These are phyloP conservation scores for Dreissena rostriformis DNA, from an alignment of 1,140 invertebrate genomes.

Conservation along the genomic window DNA sequence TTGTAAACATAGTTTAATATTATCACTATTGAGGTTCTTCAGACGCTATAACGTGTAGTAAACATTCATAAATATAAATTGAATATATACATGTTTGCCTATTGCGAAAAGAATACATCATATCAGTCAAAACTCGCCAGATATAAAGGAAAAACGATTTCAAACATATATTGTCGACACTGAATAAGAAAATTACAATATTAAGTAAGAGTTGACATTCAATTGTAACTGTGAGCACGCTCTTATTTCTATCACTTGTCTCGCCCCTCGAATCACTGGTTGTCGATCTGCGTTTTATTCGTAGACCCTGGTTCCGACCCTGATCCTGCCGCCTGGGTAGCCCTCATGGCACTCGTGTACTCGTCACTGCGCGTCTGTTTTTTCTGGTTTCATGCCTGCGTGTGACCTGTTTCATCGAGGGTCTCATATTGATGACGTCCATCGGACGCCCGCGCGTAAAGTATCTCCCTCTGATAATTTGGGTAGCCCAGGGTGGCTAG, in stretches of 20 bases:
- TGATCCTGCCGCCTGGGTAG: not conserved
- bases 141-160: too few species aligned
- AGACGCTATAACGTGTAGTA: too few species aligned
- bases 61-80: too few species aligned
- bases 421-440: not conserved
- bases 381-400: not conserved
- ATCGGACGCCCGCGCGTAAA: not conserved
- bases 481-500: not conserved
- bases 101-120: too few species aligned
- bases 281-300: not conserved
- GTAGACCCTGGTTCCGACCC: not conserved
- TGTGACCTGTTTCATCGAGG: not conserved
- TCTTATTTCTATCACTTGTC: not conserved
- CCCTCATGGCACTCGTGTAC: slow-evolving; percentile 6
- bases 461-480: not conserved
- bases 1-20: too few species aligned
- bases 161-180: too few species aligned
- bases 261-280: not conserved
- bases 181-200: too few species aligned
- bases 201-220: too few species aligned
- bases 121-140: too few species aligned
- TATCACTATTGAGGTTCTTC: too few species aligned
- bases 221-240: too few species aligned
- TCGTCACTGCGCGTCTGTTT: not conserved
- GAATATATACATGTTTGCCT: too few species aligned